phyloP scores from a whole-genome alignment of 2,888 invertebrate species.

The Cheiracanthium punctorium region DNA sequence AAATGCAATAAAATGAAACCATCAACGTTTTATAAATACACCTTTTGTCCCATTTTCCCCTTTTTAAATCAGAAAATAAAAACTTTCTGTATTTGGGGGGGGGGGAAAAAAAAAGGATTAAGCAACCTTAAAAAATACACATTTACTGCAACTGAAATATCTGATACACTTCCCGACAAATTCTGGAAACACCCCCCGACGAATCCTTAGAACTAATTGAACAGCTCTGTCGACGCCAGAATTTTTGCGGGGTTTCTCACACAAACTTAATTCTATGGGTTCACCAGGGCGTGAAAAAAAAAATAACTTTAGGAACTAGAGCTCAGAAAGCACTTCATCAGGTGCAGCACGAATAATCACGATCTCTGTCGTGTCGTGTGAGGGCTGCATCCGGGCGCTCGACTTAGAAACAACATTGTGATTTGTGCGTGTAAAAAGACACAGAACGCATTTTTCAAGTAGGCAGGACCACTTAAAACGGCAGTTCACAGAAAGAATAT shows the following conservation, averaged over 20 bases:
- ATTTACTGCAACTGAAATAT: too few species aligned
- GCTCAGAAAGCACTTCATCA: conserved; percentile 12
- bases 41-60: too few species aligned
- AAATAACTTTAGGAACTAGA: conserved; percentile 41
- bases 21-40: too few species aligned
- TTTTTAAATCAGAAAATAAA: too few species aligned
- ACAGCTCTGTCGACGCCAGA: not conserved
- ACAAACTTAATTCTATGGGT: not conserved
- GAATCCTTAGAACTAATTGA: conserved; percentile 24
- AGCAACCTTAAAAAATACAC: too few species aligned
- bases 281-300: conserved; percentile 32
- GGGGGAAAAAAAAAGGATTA: too few species aligned
- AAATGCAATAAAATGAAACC: too few species aligned
- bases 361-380: not conserved
- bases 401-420: not conserved
- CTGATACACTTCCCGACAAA: too few species aligned
- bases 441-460: not conserved
- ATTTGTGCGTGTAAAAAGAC: not conserved
- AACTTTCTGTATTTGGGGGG: too few species aligned
- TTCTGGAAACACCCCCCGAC: not conserved
- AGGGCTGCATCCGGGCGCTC: conserved; percentile 4
- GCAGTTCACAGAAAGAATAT: not conserved
- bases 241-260: conserved; percentile 24
- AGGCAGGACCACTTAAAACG: not conserved
- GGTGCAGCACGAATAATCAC: not conserved